A percentile compares a stretch with the other conserved stretches of the same genome.
Evolutionary conservation across 53 echinoderm and acorn worm genomes (phyloP).

Genomic region (Apostichopus leukothele): DNA sequence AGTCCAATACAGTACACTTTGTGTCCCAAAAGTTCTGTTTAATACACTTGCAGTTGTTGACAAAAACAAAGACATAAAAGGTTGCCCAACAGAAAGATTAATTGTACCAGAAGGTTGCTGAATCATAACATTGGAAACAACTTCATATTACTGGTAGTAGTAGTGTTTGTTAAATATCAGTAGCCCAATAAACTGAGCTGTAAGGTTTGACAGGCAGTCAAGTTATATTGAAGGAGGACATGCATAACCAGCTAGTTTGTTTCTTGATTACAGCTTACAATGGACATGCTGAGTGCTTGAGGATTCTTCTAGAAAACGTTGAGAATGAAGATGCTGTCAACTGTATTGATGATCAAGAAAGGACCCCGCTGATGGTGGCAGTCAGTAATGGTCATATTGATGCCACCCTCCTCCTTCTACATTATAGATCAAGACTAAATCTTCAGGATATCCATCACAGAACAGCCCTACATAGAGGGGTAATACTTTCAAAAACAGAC

Average conservation of each 20-base stretch:
- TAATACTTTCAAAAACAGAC: conserved; percentile 27
- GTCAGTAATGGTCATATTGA: conserved; percentile 98
- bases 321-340: conserved; percentile 87
- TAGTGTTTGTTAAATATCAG: too few relatives aligned
- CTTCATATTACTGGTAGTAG: too few relatives aligned
- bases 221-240: too few relatives aligned
- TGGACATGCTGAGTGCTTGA: conserved; percentile 93
- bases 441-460: conserved; percentile 85
- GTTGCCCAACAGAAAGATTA: too few relatives aligned
- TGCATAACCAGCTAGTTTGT: not conserved
- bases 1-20: too few relatives aligned
- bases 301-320: conserved; percentile 87
- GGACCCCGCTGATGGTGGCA: conserved; percentile 94
- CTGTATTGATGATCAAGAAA: conserved; percentile 82
- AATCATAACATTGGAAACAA: too few relatives aligned
- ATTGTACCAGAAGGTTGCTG: too few relatives aligned
- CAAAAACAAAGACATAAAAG: too few relatives aligned
- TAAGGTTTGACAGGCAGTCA: too few relatives aligned
- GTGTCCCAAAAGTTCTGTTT: too few relatives aligned
- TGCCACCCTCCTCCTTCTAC: conserved; percentile 81
- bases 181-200: too few relatives aligned
- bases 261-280: conserved; percentile 76
- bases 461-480: conserved; percentile 90
- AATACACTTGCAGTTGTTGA: too few relatives aligned
- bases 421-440: conserved; percentile 79